A percentile compares a stretch with the other conserved stretches of the same genome.
phyloP scores from a whole-genome alignment of 1,140 invertebrate genomes.

The Pseudobourletiella spinata region DNA sequence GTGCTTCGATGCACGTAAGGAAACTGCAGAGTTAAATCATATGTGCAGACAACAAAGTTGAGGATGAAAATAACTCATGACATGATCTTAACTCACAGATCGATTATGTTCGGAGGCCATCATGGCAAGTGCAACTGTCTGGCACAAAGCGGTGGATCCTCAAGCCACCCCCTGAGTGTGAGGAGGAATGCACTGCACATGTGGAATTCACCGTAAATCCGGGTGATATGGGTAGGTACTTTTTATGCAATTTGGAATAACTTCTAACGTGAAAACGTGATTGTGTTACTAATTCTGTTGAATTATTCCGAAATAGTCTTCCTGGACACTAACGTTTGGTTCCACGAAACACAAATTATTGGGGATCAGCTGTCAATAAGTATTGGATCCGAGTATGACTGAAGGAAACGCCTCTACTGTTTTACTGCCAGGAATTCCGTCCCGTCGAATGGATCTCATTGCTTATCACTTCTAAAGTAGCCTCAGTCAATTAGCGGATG shows the following conservation, averaged over 20 bases:
- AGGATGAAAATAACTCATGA: neutral
- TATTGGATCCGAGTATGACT: conserved; percentile 35
- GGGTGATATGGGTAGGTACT: conserved; percentile 29
- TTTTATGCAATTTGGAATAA: neutral
- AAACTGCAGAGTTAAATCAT: neutral
- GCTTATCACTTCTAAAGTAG: too few species aligned
- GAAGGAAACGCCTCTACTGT: too few species aligned
- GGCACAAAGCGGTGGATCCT: conserved; percentile 26
- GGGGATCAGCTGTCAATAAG: conserved; percentile 27
- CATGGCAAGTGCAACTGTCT: conserved; percentile 31
- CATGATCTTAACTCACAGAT: conserved; percentile 13
- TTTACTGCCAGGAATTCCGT: too few species aligned
- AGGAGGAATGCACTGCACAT: conserved; percentile 18
- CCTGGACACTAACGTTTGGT: conserved; percentile 34
- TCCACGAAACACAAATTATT: conserved; percentile 30
- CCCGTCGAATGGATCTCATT: too few species aligned
- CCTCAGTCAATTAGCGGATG: too few species aligned
- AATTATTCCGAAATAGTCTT: conserved; percentile 23
- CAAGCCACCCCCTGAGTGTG: conserved; percentile 32
- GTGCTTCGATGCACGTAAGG: conserved; percentile 86
- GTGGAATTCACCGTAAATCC: conserved; percentile 26
- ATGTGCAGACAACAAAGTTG: too few species aligned
- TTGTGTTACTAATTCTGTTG: neutral
- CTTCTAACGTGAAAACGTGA: neutral
- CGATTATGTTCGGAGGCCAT: conserved; percentile 32